phyloP scores from a whole-genome alignment of 2,113 vertebrate species.

The Phainopepla nitens region DNA sequence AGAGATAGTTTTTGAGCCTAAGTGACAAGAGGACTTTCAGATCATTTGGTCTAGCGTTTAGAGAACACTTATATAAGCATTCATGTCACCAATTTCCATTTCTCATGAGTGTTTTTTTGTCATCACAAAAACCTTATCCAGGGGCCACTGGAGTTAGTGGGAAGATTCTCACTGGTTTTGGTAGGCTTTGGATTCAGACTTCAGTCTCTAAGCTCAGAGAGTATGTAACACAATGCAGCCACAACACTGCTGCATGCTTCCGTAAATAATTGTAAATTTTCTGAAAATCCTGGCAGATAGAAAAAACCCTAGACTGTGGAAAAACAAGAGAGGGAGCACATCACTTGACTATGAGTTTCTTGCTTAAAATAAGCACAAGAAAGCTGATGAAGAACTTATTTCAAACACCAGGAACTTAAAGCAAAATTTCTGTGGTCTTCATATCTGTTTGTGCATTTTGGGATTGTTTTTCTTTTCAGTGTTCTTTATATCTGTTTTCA shows the following conservation, averaged over 20 bases:
- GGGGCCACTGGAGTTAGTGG: neutral
- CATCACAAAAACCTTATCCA: neutral
- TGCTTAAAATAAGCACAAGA: conserved; percentile 16
- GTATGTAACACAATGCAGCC: neutral
- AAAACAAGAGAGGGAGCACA: neutral
- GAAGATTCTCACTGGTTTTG: neutral
- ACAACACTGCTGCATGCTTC: neutral
- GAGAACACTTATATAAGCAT: neutral
- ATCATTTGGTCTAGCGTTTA: neutral
- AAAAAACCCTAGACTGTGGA: neutral
- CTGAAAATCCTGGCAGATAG: neutral
- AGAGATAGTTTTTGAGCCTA: neutral
- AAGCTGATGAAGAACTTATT: neutral
- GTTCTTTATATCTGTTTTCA: neutral
- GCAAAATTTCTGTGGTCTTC: neutral
- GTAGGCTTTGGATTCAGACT: neutral
- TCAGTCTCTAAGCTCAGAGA: neutral
- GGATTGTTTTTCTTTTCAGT: neutral
- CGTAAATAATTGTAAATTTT: neutral
- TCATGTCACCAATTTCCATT: neutral
- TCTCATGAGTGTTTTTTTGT: neutral
- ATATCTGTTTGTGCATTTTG: neutral
- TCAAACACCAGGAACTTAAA: conserved; percentile 5
- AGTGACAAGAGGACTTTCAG: neutral
- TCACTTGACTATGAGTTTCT: neutral